Evolutionary conservation across 2,888 invertebrate species (phyloP), one percentile per base, ranked within the genome.

Genomic region (Autographa gamma): DNA sequence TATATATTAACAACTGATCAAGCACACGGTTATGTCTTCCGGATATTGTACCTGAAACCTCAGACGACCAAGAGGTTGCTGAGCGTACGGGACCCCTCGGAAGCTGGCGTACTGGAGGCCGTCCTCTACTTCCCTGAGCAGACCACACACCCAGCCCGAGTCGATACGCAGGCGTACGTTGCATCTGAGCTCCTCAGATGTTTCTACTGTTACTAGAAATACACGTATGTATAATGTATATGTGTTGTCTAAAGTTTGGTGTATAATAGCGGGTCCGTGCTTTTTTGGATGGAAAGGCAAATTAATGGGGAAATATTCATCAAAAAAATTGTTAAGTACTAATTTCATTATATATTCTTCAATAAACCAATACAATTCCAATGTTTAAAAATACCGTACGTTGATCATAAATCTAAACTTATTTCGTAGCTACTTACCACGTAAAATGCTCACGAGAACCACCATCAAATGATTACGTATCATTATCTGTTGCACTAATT

Each of bases 21-120:
- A 7, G n/a, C 25, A 25, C 25, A 25, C 18, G 54, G 13, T 48
- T 0, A 25, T 19, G 54, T 56, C 19, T 54, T 11, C 5, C 18
- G 25, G 19, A 13, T 19, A 2, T 56, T 19, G 19, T 69, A 84
- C 84, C 71, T 77, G 66, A 34, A 85, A 85, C 34, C 85, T 66
- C 56, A 78, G 32, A 11, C 73, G 63, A 1, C 77, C 76, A 0
- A 76, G 3, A 0, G 85, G 85, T 25, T 83, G 84, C 43, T 69
- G 71, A 9, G 71, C 86, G 63, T 85, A 85, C 5, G 85, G 84
- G 5, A 85, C 70, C 8, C 85, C 84, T 11, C 73, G 66, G 66
- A 84, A 85, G 72, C 84, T 83, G 14, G 79, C 81, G 73, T 82
- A 85, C 52, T 74, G 13, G 0, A 56, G 60, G 41, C 60, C 64